Conservation (phyloP, 64 coral and sea anemone species). For the Stylophora pistillata region DNA sequence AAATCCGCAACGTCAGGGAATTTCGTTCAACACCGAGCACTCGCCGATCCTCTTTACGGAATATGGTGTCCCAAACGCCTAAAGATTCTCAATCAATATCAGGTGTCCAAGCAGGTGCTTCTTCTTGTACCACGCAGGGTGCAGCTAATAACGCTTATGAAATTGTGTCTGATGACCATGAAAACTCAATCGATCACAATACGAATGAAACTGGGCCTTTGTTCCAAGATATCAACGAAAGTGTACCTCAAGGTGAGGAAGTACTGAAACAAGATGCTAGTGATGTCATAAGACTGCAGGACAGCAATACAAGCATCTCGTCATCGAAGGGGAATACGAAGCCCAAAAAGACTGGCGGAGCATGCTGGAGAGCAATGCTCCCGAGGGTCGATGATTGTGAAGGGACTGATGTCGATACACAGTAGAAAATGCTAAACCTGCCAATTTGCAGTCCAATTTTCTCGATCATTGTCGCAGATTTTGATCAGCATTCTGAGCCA, state of each 20-base stretch:
- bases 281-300: not conserved
- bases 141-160: not conserved
- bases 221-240: not conserved
- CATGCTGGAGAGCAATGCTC: slow-evolving; percentile 32
- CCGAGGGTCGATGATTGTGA: not conserved
- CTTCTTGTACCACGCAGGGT: not conserved
- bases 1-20: not conserved
- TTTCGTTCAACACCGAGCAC: not conserved
- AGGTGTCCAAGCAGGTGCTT: not conserved
- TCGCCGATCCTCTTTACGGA: not conserved
- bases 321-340: not conserved
- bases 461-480: not conserved
- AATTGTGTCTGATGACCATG: not conserved
- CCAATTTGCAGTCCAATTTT: not conserved
- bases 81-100: not conserved
- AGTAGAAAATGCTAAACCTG: not conserved
- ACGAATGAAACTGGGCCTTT: not conserved
- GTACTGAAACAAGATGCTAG: not conserved
- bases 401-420: not conserved
- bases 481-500: not conserved
- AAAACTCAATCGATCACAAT: not conserved
- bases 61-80: no score
- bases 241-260: not conserved
- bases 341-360: slow-evolving; percentile 8
- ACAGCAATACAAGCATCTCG: not conserved